These are phyloP conservation scores for Coendou prehensilis DNA, from an alignment of 2,797 vertebrate species.

Conservation along the genomic window DNA sequence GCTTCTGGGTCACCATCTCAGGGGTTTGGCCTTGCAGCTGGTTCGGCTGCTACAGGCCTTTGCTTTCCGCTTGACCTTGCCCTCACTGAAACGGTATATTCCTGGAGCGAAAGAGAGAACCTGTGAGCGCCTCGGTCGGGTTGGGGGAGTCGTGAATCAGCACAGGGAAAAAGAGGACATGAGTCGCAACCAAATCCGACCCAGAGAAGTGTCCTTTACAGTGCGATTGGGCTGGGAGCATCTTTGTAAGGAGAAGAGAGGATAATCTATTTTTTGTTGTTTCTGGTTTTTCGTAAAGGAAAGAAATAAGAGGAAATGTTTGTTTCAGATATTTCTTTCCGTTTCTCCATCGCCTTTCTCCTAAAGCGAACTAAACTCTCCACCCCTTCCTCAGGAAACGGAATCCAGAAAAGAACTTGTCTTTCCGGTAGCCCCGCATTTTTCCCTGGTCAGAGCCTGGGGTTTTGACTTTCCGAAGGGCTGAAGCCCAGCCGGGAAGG, in stretches of 20 bases:
- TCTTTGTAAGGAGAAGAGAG: constrained; percentile 37
- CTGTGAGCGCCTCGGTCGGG: neutral
- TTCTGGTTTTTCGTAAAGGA: constrained; percentile 56
- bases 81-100: constrained; percentile 55
- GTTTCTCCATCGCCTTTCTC: constrained; percentile 72
- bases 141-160: constrained; percentile 14
- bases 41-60: constrained; percentile 35
- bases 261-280: neutral
- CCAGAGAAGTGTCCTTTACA: neutral
- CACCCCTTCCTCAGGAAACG: constrained; percentile 78
- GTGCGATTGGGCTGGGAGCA: neutral
- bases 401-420: constrained; percentile 72
- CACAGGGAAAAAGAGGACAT: constrained; percentile 36
- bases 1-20: neutral
- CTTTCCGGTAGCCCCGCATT: constrained; percentile 61
- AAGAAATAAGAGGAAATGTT: neutral
- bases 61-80: constrained; percentile 71
- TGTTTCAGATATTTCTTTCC: constrained; percentile 46
- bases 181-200: neutral
- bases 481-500: neutral
- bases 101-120: constrained; percentile 34
- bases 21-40: constrained; percentile 72
- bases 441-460: neutral
- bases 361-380: constrained; percentile 78
- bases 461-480: constrained; percentile 61